A percentile compares a stretch with the other conserved stretches of the same genome.
Conservation (phyloP, 2,888 invertebrate species). For the Lutraria lutraria region DNA sequence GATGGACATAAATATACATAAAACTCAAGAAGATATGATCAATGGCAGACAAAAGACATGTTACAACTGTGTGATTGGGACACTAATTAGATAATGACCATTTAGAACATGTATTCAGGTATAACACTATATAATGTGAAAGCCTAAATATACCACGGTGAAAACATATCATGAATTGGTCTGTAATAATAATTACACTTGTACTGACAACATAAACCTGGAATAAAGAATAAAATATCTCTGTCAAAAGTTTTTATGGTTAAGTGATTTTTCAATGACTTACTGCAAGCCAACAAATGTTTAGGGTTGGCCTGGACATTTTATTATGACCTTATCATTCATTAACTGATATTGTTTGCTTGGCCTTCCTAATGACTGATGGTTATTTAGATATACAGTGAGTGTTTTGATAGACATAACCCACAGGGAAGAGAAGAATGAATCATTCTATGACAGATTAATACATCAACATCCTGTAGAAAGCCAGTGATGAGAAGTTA, state of each 20-base stretch:
- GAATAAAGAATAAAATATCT: too few relatives aligned
- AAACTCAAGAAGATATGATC: background rate
- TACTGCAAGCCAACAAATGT: too few relatives aligned
- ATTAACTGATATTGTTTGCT: background rate
- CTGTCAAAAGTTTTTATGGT: too few relatives aligned
- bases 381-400: background rate
- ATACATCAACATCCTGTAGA: background rate
- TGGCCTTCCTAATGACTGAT: conserved; percentile 6
- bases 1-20: background rate
- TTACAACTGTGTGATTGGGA: background rate
- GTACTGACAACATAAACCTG: too few relatives aligned
- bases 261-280: too few relatives aligned
- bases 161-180: too few relatives aligned
- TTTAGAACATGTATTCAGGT: background rate
- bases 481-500: background rate
- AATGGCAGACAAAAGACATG: background rate
- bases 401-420: conserved; percentile 7
- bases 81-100: conserved; percentile 8
- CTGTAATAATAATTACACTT: too few relatives aligned
- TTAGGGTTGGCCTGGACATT: background rate
- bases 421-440: background rate
- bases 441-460: background rate
- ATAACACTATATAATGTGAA: background rate
- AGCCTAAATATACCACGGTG: too few relatives aligned
- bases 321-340: background rate